Conservation (phyloP, 2,113 vertebrate species). For the Centrocercus urophasianus region DNA sequence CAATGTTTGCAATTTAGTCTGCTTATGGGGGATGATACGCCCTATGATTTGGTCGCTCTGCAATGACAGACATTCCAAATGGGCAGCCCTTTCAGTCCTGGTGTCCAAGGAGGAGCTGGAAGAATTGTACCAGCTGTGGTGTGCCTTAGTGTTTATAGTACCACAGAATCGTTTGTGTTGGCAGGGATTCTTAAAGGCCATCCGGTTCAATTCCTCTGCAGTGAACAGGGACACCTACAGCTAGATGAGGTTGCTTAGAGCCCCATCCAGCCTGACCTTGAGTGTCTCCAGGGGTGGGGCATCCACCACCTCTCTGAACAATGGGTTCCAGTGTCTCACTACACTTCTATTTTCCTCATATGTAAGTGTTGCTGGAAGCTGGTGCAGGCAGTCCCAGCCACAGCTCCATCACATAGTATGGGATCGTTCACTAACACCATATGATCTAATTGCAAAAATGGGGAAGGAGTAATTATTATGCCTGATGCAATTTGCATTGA, state of each 20-base stretch:
- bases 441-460: not conserved
- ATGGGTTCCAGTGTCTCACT: no score
- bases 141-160: not conserved
- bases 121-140: not conserved
- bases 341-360: no score
- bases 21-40: not conserved
- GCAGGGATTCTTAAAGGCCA: no score
- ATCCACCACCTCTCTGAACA: no score
- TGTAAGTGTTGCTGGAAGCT: not conserved
- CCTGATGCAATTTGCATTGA: not conserved
- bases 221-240: no score
- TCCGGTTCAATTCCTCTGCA: no score
- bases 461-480: not conserved
- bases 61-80: not conserved
- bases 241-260: no score
- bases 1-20: not conserved
- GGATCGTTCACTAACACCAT: not conserved
- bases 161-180: no score
- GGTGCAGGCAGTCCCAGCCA: not conserved
- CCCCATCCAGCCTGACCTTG: no score
- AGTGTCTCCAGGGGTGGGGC: no score
- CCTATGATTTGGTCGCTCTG: not conserved
- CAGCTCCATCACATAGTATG: not conserved
- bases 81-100: not conserved
- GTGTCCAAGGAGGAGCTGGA: not conserved